Base-by-base conservation (phyloP, 1,140 invertebrate genomes). In the Popillia japonica region DNA sequence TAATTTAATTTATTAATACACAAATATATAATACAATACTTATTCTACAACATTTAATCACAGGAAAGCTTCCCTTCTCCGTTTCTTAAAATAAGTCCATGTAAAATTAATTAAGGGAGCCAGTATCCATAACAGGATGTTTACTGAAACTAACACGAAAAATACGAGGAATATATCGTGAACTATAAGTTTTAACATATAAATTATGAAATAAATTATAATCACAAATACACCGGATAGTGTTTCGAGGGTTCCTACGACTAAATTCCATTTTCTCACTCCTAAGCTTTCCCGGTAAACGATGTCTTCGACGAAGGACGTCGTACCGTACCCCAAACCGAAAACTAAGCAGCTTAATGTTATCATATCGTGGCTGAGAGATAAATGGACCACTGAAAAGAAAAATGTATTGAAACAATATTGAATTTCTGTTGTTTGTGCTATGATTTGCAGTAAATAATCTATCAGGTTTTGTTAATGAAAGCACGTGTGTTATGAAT, bases 161-260 rank as follows among this genome's bases (percentile, higher is more conserved):
- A 81, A 61, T 40, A 40, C 76, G 0, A 80, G 75, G 22, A 82
- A 75, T 40, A 82, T 79, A 11, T 79, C 61, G 48, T 76, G 76
- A 42, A 79, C 68, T 41, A 79, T 55, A 42, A 82, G 55, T 40
- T 77, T 78, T 75, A 76, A 78, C 34, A 78, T 74, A 82, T 80
- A 82, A 80, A 83, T 81, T 72, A 83, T 75, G 75, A 81, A 82
- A 79, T 83, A 83, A 81, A 81, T 78, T 76, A 83, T 23, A 76
- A 84, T 78, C 75, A 83, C 80, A 78, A 80, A 72, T 27, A 80
- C 20, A 20, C 77, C 83, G 6, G 81, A 82, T 34, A 80, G 40
- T 42, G 79, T 79, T 79, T 82, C 79, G 14, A 84, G 72, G 1
- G 79, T 77, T 76, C 80, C 82, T 75, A 78, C n/a, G 9, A 82